A percentile compares a stretch with the other conserved stretches of the same genome.
Evolutionary conservation across 2,888 invertebrate genomes (phyloP).

Genomic region (Eumerus sabulonum): DNA sequence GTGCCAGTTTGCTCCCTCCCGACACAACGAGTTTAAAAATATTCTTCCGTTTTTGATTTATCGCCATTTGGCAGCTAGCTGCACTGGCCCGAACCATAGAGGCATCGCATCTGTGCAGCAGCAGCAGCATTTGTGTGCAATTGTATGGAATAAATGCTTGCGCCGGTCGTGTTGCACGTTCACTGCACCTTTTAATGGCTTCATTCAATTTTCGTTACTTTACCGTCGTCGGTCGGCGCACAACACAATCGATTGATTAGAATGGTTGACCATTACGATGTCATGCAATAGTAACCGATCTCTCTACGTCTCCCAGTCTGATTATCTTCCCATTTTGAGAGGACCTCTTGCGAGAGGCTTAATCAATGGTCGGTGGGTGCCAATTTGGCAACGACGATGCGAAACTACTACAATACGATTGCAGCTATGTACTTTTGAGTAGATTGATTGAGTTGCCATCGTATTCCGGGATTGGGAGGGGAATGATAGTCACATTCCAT

Average conservation of each 20-base stretch:
- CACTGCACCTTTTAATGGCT: conserved; percentile 64
- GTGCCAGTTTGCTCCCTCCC: conserved; percentile 35
- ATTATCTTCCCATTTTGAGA: background rate
- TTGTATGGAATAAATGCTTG: conserved; percentile 20
- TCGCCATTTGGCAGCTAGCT: conserved; percentile 50
- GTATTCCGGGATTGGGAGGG: background rate
- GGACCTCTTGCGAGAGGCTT: conserved; percentile 26
- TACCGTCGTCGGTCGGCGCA: conserved; percentile 8
- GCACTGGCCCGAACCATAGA: conserved; percentile 5
- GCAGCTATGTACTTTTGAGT: conserved; percentile 33
- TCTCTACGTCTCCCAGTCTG: too few relatives aligned
- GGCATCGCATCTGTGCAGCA: conserved; percentile 2
- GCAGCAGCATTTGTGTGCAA: conserved; percentile 39
- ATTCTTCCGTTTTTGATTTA: conserved; percentile 68
- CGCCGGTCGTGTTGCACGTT: conserved; percentile 43
- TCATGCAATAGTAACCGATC: background rate
- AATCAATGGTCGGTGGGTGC: conserved; percentile 59
- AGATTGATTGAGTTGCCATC: conserved; percentile 57
- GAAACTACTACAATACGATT: too few relatives aligned
- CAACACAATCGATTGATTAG: conserved; percentile 62
- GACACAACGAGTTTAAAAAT: conserved; percentile 57
- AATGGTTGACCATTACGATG: conserved; percentile 46
- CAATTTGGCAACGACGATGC: conserved; percentile 53
- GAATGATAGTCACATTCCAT: conserved; percentile 18
- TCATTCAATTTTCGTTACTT: conserved; percentile 64